Evolutionary conservation across 2,797 vertebrate genomes (phyloP).

Genomic region (Trachurus trachurus): DNA sequence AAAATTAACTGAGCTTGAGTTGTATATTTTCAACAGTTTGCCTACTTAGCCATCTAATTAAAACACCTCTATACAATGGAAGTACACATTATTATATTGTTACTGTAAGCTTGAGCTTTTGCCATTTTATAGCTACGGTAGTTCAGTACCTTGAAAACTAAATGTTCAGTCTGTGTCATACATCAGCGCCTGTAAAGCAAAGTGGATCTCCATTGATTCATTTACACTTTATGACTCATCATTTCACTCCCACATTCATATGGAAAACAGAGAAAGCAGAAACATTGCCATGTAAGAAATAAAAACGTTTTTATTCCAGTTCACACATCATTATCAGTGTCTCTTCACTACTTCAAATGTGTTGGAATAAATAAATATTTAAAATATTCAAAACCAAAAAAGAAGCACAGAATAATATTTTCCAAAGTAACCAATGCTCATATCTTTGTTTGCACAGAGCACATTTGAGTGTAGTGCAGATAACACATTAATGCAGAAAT

Average conservation of each 20-base stretch:
- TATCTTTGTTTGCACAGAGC: conserved; percentile 47
- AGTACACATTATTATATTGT: no score
- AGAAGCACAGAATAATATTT: conserved; percentile 37
- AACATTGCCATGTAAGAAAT: conserved; percentile 57
- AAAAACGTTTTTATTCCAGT: conserved; percentile 77
- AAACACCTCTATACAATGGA: background rate
- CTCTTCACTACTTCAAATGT: conserved; percentile 26
- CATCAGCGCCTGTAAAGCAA: no score
- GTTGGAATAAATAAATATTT: conserved; percentile 71
- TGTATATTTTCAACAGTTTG: background rate
- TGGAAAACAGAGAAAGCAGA: conserved; percentile 13
- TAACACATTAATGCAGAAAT: conserved; percentile 37
- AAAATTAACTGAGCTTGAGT: no score
- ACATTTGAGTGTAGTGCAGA: conserved; percentile 43
- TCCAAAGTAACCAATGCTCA: conserved; percentile 32
- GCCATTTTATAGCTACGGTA: no score
- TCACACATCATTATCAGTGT: conserved; percentile 52
- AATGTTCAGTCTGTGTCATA: background rate
- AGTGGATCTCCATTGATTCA: no score
- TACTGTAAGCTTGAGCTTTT: background rate
- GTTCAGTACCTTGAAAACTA: background rate
- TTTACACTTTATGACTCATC: background rate
- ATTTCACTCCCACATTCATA: background rate
- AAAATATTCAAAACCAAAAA: conserved; percentile 40
- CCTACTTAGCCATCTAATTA: background rate